These are phyloP conservation scores for Portevinia maculata DNA, from an alignment of 2,888 invertebrate genomes.

Conservation along the genomic window DNA sequence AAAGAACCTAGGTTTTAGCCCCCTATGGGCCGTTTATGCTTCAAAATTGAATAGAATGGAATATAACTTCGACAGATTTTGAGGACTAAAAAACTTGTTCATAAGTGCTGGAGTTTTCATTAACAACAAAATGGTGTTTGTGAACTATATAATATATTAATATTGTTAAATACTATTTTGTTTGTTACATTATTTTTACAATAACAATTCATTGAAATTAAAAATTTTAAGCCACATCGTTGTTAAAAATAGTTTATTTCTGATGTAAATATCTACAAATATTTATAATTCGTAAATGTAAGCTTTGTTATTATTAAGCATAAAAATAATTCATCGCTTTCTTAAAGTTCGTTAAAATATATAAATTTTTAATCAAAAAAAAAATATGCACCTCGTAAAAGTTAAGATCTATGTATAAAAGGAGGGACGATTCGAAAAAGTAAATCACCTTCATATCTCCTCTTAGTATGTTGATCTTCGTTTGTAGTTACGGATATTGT, in stretches of 20 bases:
- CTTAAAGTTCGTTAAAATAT: conserved; percentile 16
- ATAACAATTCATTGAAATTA: neutral
- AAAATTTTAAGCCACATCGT: neutral
- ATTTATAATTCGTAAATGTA: conserved; percentile 32
- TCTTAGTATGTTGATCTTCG: conserved; percentile 87
- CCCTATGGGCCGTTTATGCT: no score
- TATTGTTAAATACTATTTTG: no score
- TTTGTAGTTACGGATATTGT: conserved; percentile 92
- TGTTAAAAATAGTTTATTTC: conserved; percentile 57
- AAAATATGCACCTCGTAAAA: conserved; percentile 38
- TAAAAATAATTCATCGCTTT: conserved; percentile 35
- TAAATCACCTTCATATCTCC: conserved; percentile 1
- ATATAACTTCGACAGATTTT: no score
- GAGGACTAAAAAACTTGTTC: no score
- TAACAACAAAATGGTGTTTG: no score
- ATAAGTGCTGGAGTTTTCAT: no score
- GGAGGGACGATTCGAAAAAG: conserved; percentile 37
- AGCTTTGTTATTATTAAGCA: conserved; percentile 51
- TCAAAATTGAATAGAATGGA: no score
- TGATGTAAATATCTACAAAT: conserved; percentile 49
- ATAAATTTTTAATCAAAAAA: conserved; percentile 6
- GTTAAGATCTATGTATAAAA: conserved; percentile 21
- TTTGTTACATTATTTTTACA: neutral
- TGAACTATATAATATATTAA: no score
- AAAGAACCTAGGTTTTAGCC: no score